Percentiles rank a stretch among this genome's conserved stretches.
Evolutionary conservation across 2,113 vertebrate species (phyloP).

Genomic region (Serilophus lunatus): DNA sequence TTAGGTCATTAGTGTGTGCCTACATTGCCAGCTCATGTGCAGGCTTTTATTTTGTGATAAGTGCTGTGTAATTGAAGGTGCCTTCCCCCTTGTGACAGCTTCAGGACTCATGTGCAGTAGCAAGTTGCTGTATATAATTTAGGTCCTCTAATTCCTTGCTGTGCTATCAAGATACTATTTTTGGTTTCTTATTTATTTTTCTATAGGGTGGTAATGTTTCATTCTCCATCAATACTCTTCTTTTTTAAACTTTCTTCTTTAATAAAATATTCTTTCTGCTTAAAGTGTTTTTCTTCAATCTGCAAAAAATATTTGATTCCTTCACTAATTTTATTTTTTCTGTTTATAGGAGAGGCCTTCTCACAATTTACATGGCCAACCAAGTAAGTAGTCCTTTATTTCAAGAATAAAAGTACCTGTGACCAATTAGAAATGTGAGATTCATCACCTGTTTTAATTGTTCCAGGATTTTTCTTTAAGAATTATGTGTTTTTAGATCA

Average conservation of each 20-base stretch:
- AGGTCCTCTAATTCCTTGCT: neutral
- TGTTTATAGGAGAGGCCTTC: conserved; percentile 90
- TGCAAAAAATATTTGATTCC: neutral
- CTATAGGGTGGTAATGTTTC: neutral
- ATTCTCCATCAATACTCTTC: neutral
- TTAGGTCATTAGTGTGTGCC: neutral
- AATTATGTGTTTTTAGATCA: neutral
- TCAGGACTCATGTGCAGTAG: neutral
- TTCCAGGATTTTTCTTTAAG: neutral
- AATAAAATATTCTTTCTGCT: neutral
- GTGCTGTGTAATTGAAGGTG: neutral
- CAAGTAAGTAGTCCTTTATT: conserved; percentile 82
- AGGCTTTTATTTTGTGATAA: neutral
- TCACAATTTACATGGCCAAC: conserved; percentile 99
- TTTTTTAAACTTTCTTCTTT: neutral
- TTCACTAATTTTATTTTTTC: conserved; percentile 9
- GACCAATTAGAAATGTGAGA: neutral
- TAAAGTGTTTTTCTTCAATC: neutral
- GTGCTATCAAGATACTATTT: neutral
- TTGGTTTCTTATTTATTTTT: neutral
- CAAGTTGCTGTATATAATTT: neutral
- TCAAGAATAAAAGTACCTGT: neutral
- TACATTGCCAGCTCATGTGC: rapidly evolving
- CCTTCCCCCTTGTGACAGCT: neutral
- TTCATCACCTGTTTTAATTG: neutral